Base-by-base conservation (phyloP, 2,797 vertebrate species). In the Oreochromis mossambicus region DNA sequence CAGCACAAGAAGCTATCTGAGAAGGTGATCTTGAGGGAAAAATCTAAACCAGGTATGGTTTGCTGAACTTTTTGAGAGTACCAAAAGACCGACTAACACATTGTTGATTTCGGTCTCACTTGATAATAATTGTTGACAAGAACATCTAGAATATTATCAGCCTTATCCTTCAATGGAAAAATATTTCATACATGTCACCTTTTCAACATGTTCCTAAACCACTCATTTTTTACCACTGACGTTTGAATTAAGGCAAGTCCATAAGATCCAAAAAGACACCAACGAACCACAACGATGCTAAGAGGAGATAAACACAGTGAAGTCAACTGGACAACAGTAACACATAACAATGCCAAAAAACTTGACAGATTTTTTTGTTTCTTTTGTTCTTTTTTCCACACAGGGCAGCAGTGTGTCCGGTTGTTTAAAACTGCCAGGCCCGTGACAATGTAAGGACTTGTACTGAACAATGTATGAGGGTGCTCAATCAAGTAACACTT, bases 241-340 rank as follows among this genome's bases (percentile, higher is more conserved):
- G 7, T 82, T 82, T 81, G 32, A 86, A 91, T 93, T 91, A 93
- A 92, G 88, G 88, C 78, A 21, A 89, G 70, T 91, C 79, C 34
- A 88, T 36, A 73, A 63, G 66, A 78, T 86, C 82, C 15, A 88
- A 82, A 87, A 56, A 77, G 68, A 91, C 79, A 87, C 66, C 13
- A 82, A 88, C 77, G 78, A 90, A 86, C 34, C 36, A 87, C 83
- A 89, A 86, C 29, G 84, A 21, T 41, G 79, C 48, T 38, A 43
- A 87, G 26, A 85, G 43, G 77, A 50, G 55, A 80, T 41, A 80
- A 79, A 88, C 79, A 89, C 79, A 91, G 24, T 85, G 41, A 83
- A 86, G 41, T 83, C 61, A 87, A 46, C 46, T 32, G 66, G 88
- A 86, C 54, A 81, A 87, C 32, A 86, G 29, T 79, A 82, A 90